Base-by-base conservation (phyloP, 2,797 vertebrate genomes). In the Megalops cyprinoides region DNA sequence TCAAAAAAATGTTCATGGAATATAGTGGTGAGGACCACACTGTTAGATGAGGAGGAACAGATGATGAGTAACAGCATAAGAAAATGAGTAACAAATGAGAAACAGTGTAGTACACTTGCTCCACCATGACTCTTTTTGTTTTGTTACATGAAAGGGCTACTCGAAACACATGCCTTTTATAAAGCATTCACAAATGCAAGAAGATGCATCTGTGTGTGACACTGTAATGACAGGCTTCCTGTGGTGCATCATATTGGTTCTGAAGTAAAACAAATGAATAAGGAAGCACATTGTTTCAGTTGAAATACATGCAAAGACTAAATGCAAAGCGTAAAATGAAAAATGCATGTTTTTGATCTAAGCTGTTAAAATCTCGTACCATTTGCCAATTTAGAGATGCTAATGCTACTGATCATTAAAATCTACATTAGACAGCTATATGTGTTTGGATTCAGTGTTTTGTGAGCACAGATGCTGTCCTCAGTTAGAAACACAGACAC, bases 211-310 rank as follows among this genome's bases (percentile, higher is more conserved):
- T 53, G 34, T 18, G 46, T 67, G n/a, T 39, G 79, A n/a, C 31
- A 55, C 53, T 76, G 56, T 37, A 65, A 31, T 25, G 55, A 48
- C 39, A 20, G 3, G 31, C 42, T 48, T 25, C 37, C 10, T 23
- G 55, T 34, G 7, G 23, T 31, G 51, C 6, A 14, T 28, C 9
- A 10, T 46, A 44, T 18, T 18, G 39, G n/a, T 56, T 76, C 15
- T 76, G 55, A 78, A 65, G 56, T 18, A 9, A 58, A 80, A 74
- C 79, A 80, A 56, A 60, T 74, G 79, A 39, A 37, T 31, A 28
- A 76, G 46, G n/a, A 46, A 48, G n/a, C 18, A 9, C 49, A 31
- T 34, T 20, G 31, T 55, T 55, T 15, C 48, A 49, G 23, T 75
- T 23, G 23, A 31, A 79, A 31, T 25, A n/a, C n/a, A n/a, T n/a